Percentiles rank a stretch among this genome's conserved stretches.
Evolutionary conservation across 2,888 invertebrate species (phyloP).

Genomic region (Lasioglossum marginatum): DNA sequence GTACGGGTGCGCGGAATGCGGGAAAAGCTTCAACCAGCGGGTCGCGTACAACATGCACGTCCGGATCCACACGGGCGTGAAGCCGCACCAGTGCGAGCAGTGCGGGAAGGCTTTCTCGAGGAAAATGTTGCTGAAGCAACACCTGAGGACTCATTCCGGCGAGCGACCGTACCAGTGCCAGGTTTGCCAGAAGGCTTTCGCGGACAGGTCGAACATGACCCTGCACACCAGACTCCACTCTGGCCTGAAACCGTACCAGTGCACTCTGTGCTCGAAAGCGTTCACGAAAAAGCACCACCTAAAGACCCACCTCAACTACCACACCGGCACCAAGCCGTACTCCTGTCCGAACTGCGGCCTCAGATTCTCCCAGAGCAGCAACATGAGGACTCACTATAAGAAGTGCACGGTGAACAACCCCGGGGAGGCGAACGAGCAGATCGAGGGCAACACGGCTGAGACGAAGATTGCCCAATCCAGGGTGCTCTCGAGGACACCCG

Average conservation of each 20-base stretch:
- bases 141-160: conserved; percentile 92
- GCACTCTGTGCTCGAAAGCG: conserved; percentile 89
- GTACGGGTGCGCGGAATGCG: conserved; percentile 92
- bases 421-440: conserved; percentile 12
- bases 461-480: neutral
- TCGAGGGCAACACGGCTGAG: neutral
- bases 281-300: conserved; percentile 95
- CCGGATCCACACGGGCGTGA: conserved; percentile 92
- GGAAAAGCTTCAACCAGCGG: conserved; percentile 93
- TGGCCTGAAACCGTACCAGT: conserved; percentile 91
- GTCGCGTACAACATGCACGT: conserved; percentile 96
- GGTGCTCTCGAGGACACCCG: conserved; percentile 49
- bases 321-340: conserved; percentile 93
- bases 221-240: conserved; percentile 92
- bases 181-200: conserved; percentile 93
- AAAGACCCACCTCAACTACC: conserved; percentile 93
- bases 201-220: conserved; percentile 94
- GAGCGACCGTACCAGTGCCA: conserved; percentile 93
- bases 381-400: conserved; percentile 94
- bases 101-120: conserved; percentile 94
- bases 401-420: conserved; percentile 86
- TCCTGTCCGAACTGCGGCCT: conserved; percentile 90
- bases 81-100: conserved; percentile 91
- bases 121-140: conserved; percentile 94
- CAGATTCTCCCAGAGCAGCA: conserved; percentile 93